Evolutionary conservation across 1,140 invertebrate species (phyloP), one percentile per base, ranked within the genome.

Genomic region (Batillaria attramentaria): DNA sequence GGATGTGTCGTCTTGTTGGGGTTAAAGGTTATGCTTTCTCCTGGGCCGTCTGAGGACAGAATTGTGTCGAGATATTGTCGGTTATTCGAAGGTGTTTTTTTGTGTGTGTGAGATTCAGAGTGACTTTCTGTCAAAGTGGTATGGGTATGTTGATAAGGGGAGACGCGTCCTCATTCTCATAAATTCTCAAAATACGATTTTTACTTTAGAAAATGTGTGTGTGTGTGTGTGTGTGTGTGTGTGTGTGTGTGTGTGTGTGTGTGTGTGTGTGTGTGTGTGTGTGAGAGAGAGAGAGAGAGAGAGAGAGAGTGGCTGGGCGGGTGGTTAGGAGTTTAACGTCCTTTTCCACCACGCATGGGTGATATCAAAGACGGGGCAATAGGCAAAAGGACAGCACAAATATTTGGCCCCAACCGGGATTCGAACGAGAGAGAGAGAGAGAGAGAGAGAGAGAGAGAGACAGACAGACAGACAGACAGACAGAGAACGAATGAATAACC

Each of bases 11-110:
- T 33, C 37, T 62, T 57, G 78, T 79, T 60, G 20, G 78, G 78
- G 39, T 13, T 50, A 28, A 79, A 57, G 46, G 50, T 46, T 0
- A 79, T 50, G 39, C 66, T 70, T 50, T 60, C 50, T 4, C 78
- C 72, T 24, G 78, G 66, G 18, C 78, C 78, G 41, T 79, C 78
- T 79, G 70, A 60, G 37, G 28, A 28, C 35, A 24, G 46, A 42
- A 73, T 54, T 2, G 50, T 54, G n/a, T 20, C 50, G n/a, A 54
- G n/a, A 54, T 2, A 54, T n/a, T n/a, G n/a, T n/a, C n/a, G n/a
- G n/a, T n/a, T n/a, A n/a, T n/a, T n/a, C n/a, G n/a, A n/a, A n/a
- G n/a, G n/a, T n/a, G n/a, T n/a, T n/a, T n/a, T n/a, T n/a, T n/a
- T n/a, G n/a, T n/a, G n/a, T n/a, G n/a, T n/a, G n/a, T n/a, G n/a